phyloP scores from a whole-genome alignment of 2,113 vertebrate genomes.

The Copsychus sechellarum region DNA sequence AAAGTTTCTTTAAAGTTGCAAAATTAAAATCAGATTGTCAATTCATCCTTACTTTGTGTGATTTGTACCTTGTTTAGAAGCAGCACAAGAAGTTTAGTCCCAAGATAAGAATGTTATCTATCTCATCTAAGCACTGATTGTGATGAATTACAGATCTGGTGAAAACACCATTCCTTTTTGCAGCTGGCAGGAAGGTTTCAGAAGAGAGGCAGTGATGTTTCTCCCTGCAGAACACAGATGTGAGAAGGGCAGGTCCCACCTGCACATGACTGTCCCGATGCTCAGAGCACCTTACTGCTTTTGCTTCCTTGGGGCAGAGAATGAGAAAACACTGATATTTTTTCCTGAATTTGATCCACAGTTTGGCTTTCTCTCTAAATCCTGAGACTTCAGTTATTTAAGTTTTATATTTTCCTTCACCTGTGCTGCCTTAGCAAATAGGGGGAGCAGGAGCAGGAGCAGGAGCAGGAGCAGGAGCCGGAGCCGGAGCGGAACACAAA shows the following conservation, averaged over 20 bases:
- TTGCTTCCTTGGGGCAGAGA: neutral
- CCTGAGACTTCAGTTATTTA: neutral
- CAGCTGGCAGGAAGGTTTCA: neutral
- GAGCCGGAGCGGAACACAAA: neutral
- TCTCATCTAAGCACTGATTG: neutral
- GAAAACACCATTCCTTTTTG: neutral
- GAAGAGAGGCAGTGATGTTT: neutral
- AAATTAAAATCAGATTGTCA: neutral
- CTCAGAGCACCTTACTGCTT: neutral
- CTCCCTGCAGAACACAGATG: neutral
- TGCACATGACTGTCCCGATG: fast-evolving
- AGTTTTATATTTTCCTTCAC: neutral
- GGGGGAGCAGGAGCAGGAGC: neutral
- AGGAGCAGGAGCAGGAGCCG: neutral
- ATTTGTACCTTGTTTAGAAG: neutral
- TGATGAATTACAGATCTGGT: neutral
- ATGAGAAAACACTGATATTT: neutral
- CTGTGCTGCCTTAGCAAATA: neutral
- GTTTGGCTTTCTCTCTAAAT: neutral
- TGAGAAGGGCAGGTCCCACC: neutral
- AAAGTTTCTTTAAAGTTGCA: neutral
- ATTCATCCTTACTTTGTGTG: neutral
- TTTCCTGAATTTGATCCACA: neutral
- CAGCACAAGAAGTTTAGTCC: neutral
- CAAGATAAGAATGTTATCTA: neutral